phyloP scores from a whole-genome alignment of 2,113 vertebrate species.

The Thermophis baileyi region DNA sequence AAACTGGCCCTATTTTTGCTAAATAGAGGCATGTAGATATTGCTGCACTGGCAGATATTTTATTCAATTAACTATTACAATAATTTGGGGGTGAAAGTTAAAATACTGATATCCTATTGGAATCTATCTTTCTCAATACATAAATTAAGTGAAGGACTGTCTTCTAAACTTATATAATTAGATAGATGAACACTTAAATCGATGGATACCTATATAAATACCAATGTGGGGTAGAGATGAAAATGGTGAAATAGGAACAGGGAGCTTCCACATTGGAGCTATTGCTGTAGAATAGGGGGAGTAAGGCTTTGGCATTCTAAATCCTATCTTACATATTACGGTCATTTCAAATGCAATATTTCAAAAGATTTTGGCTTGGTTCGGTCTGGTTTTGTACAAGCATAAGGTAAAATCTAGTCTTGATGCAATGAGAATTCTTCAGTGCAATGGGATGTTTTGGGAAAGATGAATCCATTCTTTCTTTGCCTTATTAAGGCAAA shows the following conservation, averaged over 20 bases:
- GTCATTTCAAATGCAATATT: neutral
- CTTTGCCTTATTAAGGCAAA: neutral
- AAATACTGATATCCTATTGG: neutral
- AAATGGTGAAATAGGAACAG: neutral
- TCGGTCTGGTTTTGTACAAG: neutral
- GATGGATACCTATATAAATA: neutral
- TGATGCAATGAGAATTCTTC: neutral
- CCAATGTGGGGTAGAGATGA: neutral
- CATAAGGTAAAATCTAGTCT: neutral
- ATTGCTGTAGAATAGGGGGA: neutral
- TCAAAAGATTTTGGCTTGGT: neutral
- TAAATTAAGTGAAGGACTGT: neutral
- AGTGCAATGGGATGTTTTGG: neutral
- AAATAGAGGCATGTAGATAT: neutral
- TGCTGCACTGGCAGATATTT: neutral
- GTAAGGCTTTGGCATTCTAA: neutral
- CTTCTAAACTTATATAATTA: neutral
- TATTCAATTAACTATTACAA: neutral
- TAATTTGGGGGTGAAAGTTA: neutral
- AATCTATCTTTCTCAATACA: neutral
- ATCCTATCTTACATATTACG: neutral
- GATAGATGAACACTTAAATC: neutral
- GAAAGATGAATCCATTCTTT: neutral
- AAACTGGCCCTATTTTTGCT: neutral
- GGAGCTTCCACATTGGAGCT: neutral